These are phyloP conservation scores for Oscheius sp. DNA, from an alignment of 1,140 invertebrate genomes.

Conservation along the genomic window DNA sequence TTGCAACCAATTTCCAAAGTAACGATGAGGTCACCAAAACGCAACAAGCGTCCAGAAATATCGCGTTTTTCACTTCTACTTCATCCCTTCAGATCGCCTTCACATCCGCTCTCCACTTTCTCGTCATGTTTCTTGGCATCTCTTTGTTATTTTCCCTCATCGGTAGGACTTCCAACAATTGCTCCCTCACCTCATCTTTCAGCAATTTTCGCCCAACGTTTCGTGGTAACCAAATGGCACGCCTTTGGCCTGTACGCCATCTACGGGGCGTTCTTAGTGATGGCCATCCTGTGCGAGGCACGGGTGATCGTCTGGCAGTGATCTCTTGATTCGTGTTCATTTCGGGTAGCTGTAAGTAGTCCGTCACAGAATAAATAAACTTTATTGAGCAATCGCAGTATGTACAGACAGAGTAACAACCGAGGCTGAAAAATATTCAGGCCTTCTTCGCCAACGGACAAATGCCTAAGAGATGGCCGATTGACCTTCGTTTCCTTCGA, in stretches of 20 bases:
- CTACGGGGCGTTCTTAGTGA: constrained; percentile 63
- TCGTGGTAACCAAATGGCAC: constrained; percentile 61
- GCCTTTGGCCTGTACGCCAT: constrained; percentile 62
- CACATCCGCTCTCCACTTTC: constrained; percentile 41
- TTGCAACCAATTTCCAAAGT: too few relatives aligned
- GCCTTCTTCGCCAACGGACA: background rate
- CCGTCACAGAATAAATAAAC: background rate
- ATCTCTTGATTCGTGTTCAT: background rate
- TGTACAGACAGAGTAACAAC: too few relatives aligned
- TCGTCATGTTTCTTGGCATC: constrained; percentile 62
- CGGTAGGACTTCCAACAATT: background rate
- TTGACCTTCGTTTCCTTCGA: background rate
- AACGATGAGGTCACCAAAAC: too few relatives aligned
- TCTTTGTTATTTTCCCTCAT: constrained; percentile 56
- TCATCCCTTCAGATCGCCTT: constrained; percentile 26
- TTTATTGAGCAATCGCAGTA: background rate
- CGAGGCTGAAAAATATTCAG: too few relatives aligned
- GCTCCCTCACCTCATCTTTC: background rate
- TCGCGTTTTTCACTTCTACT: too few relatives aligned
- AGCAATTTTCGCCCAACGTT: constrained; percentile 50
- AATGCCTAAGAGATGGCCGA: background rate
- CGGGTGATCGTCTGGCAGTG: constrained; percentile 31
- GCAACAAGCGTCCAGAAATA: too few relatives aligned
- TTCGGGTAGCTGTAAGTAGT: background rate
- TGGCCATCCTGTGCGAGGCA: constrained; percentile 62